Percentiles rank a stretch among this genome's conserved stretches.
Evolutionary conservation across 2,113 vertebrate species (phyloP).

Genomic region (Sinosuthora webbiana): DNA sequence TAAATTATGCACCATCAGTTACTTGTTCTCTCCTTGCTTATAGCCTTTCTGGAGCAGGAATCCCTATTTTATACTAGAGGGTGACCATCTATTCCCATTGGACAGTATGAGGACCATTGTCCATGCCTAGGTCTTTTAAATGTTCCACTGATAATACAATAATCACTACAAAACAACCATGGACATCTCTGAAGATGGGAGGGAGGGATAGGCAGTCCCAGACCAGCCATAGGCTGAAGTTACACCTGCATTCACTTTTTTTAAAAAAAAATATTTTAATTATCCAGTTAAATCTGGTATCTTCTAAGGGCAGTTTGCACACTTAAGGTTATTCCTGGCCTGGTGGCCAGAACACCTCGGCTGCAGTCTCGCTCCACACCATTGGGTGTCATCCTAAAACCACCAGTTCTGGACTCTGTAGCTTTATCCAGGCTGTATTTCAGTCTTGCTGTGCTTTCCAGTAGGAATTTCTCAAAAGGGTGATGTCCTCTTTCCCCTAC

Average conservation of each 20-base stretch:
- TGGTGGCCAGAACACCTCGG: not conserved
- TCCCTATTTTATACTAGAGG: not conserved
- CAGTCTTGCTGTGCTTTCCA: no score
- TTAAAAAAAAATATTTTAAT: not conserved
- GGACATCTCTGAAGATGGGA: not conserved
- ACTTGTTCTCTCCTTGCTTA: not conserved
- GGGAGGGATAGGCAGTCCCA: not conserved
- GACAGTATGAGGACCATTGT: not conserved
- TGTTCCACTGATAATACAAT: not conserved
- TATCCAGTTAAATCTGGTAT: not conserved
- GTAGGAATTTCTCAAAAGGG: no score
- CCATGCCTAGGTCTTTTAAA: not conserved
- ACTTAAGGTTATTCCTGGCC: not conserved
- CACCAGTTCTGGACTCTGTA: no score
- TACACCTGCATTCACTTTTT: no score
- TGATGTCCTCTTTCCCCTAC: no score
- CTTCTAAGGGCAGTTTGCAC: not conserved
- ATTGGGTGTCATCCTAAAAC: no score
- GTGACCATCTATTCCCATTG: not conserved
- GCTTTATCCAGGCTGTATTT: no score
- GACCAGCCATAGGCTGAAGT: not conserved
- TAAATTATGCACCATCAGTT: no score
- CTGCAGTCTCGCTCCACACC: not conserved
- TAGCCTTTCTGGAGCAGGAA: not conserved
- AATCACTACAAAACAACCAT: not conserved